These are phyloP conservation scores for Alaudala cheleensis DNA, from an alignment of 2,113 vertebrate genomes.

Conservation along the genomic window DNA sequence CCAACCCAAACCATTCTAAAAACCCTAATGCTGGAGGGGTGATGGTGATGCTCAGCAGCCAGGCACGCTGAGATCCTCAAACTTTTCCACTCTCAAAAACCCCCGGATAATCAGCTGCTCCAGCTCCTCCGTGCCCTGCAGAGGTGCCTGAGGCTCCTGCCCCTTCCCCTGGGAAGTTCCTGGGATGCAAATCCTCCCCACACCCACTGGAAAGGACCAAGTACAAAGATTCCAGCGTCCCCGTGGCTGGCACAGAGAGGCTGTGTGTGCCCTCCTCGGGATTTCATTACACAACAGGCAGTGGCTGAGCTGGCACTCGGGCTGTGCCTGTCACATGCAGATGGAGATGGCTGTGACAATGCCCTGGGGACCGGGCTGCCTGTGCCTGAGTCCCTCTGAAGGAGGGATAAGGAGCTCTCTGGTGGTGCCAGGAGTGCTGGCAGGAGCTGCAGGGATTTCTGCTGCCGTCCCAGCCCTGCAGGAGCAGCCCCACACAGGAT, in stretches of 20 bases:
- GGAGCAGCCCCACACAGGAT: neutral
- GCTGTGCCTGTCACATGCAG: conserved; percentile 23
- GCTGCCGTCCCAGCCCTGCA: neutral
- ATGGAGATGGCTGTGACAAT: neutral
- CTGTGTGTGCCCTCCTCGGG: neutral
- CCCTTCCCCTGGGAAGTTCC: neutral
- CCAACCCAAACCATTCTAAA: neutral
- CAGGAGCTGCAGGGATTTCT: neutral
- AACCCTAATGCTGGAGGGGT: neutral
- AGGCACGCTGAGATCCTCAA: neutral
- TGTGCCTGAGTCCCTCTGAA: neutral
- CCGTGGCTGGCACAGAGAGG: neutral
- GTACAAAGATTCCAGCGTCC: fast-evolving
- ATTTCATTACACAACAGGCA: neutral
- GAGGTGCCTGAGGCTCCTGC: neutral
- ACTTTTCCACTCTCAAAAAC: neutral
- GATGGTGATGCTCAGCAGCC: neutral
- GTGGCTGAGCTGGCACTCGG: neutral
- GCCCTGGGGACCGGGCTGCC: neutral
- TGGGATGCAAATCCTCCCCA: neutral
- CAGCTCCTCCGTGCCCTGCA: neutral
- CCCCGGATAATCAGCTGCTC: neutral
- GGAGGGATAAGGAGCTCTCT: neutral
- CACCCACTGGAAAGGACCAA: fast-evolving
- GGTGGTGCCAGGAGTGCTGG: neutral